Evolutionary conservation across 2,888 invertebrate genomes (phyloP).

Genomic region (Andricus quercusramuli): DNA sequence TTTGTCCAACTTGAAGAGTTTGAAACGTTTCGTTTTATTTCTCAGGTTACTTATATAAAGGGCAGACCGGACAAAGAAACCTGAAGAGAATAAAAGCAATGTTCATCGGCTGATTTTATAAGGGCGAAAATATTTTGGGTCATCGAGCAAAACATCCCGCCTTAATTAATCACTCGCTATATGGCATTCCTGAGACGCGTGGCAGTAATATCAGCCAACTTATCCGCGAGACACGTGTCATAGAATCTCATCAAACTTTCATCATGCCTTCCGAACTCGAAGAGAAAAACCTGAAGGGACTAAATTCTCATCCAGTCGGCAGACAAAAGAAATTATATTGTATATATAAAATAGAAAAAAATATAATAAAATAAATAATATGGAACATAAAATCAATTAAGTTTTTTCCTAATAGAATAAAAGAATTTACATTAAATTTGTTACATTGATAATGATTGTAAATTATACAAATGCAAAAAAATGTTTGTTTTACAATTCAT

Average conservation of each 20-base stretch:
- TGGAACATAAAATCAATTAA: too few species aligned
- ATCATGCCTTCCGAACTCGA: conserved; percentile 47
- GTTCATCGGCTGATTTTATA: conserved; percentile 13
- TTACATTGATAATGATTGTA: too few species aligned
- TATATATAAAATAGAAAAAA: background rate
- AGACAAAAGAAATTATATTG: background rate
- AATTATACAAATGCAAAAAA: too few species aligned
- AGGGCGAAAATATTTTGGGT: conserved; percentile 21
- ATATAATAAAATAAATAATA: background rate
- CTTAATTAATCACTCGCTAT: conserved; percentile 30
- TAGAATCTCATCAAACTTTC: conserved; percentile 62
- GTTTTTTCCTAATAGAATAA: too few species aligned
- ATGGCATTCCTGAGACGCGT: conserved; percentile 60
- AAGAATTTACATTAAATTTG: too few species aligned
- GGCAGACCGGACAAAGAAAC: conserved; percentile 17
- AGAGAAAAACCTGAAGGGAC: background rate
- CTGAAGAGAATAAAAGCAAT: conserved; percentile 4
- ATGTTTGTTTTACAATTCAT: too few species aligned
- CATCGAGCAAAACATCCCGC: conserved; percentile 23
- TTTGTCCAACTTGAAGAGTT: too few species aligned
- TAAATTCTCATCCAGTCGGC: background rate
- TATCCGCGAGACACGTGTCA: conserved; percentile 60
- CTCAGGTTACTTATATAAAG: background rate
- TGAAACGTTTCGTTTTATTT: background rate
- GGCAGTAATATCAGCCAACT: conserved; percentile 51